Percentiles rank a stretch among this genome's conserved stretches.
phyloP scores from a whole-genome alignment of 1,140 invertebrate species.

The Aporrectodea caliginosa region DNA sequence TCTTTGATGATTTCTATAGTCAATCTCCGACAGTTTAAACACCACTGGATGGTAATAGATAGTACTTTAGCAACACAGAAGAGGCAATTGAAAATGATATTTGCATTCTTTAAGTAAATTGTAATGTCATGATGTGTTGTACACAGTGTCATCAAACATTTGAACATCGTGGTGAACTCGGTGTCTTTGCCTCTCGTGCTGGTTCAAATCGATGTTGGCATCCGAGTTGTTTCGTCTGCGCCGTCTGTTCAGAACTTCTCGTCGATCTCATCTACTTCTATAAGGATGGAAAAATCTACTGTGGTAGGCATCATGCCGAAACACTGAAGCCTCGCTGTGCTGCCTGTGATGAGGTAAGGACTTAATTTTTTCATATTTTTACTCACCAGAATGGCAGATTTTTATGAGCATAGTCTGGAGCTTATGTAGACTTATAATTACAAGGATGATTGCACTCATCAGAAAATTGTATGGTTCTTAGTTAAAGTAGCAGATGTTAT shows the following conservation, averaged over 20 bases:
- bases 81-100: not conserved
- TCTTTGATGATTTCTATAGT: not conserved
- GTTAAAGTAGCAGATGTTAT: not conserved
- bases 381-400: not conserved
- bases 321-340: slow-evolving; percentile 91
- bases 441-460: not conserved
- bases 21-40: not conserved
- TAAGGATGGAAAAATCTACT: slow-evolving; percentile 76
- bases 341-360: slow-evolving; percentile 86
- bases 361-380: not conserved
- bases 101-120: not conserved
- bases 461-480: not conserved
- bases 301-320: slow-evolving; percentile 94
- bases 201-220: slow-evolving; percentile 82
- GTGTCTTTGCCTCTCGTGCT: slow-evolving; percentile 79
- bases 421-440: not conserved
- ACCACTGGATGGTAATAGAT: not conserved
- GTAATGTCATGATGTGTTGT: not conserved
- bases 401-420: not conserved
- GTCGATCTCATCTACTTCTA: slow-evolving; percentile 97
- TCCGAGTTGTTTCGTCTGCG: slow-evolving; percentile 89
- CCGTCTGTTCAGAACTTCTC: slow-evolving; percentile 88
- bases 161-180: slow-evolving; percentile 82
- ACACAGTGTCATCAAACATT: slow-evolving; percentile 77
- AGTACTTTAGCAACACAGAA: not conserved